Evolutionary conservation across 2,888 invertebrate species (phyloP).

Genomic region (Mystacides longicornis): DNA sequence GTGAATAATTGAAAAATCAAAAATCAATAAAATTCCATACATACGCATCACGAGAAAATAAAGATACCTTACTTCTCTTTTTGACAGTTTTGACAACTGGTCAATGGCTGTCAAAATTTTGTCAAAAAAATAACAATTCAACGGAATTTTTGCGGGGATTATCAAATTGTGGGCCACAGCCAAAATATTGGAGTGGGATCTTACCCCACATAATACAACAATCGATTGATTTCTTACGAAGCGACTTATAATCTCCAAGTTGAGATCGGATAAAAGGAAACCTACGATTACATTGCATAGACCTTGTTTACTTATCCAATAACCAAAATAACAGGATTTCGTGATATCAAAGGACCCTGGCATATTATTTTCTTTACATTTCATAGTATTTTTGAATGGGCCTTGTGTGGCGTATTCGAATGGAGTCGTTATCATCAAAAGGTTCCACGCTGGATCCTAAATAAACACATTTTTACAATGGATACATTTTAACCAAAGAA

Average conservation of each 20-base stretch:
- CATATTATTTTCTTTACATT: slow-evolving; percentile 1
- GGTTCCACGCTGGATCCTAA: neutral
- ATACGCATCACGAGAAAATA: too few relatives aligned
- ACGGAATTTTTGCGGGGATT: neutral
- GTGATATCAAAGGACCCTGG: neutral
- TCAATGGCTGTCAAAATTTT: too few relatives aligned
- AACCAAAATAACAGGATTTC: neutral
- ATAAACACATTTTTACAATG: neutral
- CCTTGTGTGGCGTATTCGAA: neutral
- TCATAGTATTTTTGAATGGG: neutral
- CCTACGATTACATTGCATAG: neutral
- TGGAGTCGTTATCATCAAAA: slow-evolving; percentile 1
- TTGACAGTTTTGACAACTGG: too few relatives aligned
- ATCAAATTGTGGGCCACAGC: too few relatives aligned
- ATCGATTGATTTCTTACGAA: too few relatives aligned
- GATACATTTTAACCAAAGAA: slow-evolving; percentile 2
- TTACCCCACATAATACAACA: neutral
- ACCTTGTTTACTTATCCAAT: neutral
- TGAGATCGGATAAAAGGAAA: neutral
- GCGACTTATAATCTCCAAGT: neutral
- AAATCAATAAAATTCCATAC: too few relatives aligned
- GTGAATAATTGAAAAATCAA: too few relatives aligned
- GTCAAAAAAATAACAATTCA: too few relatives aligned
- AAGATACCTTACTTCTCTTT: too few relatives aligned
- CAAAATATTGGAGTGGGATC: too few relatives aligned